Percentiles rank a stretch among this genome's conserved stretches.
These are phyloP conservation scores for Phenganax subtilis DNA, from an alignment of 92 coral and sea anemone genomes.

Conservation along the genomic window DNA sequence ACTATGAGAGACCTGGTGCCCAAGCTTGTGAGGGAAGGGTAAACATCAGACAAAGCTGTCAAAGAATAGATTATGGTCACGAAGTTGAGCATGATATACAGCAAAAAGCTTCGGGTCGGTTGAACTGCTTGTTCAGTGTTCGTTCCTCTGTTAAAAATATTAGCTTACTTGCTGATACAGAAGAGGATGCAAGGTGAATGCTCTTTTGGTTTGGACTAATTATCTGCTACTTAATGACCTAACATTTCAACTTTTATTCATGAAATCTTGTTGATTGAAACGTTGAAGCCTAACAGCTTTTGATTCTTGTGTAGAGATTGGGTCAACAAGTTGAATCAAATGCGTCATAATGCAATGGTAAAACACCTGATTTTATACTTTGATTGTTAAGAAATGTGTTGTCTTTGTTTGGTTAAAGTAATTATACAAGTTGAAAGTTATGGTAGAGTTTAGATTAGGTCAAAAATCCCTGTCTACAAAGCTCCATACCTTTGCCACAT, in stretches of 20 bases:
- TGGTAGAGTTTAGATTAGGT: background rate
- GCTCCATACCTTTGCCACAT: too few relatives aligned
- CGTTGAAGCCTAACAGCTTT: background rate
- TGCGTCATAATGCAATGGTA: conserved; percentile 15
- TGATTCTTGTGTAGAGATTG: conserved; percentile 5
- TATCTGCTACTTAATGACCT: too few relatives aligned
- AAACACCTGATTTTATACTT: too few relatives aligned
- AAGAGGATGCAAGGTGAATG: conserved; percentile 75
- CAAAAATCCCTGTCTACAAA: background rate
- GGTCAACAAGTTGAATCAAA: conserved; percentile 30
- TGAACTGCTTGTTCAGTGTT: conserved; percentile 71
- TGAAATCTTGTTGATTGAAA: too few relatives aligned
- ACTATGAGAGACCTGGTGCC: conserved; percentile 76
- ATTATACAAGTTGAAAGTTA: background rate
- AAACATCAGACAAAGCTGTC: conserved; percentile 75
- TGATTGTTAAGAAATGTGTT: too few relatives aligned
- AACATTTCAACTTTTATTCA: too few relatives aligned
- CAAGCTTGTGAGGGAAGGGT: conserved; percentile 78
- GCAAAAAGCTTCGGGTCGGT: conserved; percentile 57
- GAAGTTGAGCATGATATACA: conserved; percentile 78
- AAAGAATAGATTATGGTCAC: conserved; percentile 66
- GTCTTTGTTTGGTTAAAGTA: too few relatives aligned
- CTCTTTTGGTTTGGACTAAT: too few relatives aligned
- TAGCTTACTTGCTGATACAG: conserved; percentile 81
- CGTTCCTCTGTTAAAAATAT: conserved; percentile 77